These are phyloP conservation scores for Lasioglossum leucozonium DNA, from an alignment of 2,888 invertebrate genomes.

Conservation along the genomic window DNA sequence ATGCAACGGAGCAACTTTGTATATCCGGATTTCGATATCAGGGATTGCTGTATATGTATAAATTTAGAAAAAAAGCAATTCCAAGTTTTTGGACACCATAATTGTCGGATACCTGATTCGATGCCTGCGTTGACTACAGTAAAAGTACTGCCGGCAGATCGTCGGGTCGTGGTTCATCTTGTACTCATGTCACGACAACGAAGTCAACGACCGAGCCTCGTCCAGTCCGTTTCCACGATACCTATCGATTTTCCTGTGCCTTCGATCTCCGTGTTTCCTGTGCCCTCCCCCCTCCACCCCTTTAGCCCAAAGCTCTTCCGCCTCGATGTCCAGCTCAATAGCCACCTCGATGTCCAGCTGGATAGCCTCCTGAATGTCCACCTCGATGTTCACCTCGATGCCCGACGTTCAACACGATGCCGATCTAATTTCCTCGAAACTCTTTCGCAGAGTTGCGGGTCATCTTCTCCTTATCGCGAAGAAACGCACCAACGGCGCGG, in stretches of 20 bases:
- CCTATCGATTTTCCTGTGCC: slow-evolving; percentile 51
- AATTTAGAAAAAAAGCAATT: neutral
- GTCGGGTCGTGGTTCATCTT: slow-evolving; percentile 81
- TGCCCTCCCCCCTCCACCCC: neutral
- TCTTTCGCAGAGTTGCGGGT: neutral
- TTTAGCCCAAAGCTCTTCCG: neutral
- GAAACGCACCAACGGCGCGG: neutral
- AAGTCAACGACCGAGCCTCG: slow-evolving; percentile 59
- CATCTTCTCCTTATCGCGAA: neutral
- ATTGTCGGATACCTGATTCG: slow-evolving; percentile 77
- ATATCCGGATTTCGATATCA: neutral
- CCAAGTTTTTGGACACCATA: neutral
- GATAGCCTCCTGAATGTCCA: neutral
- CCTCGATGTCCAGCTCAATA: neutral
- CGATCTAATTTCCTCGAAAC: neutral
- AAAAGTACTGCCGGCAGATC: slow-evolving; percentile 81
- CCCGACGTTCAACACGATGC: neutral
- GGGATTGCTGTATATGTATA: neutral
- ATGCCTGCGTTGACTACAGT: slow-evolving; percentile 81
- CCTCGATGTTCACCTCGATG: neutral
- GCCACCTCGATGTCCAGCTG: neutral
- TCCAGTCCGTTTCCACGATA: slow-evolving; percentile 33
- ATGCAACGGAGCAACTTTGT: neutral
- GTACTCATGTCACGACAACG: slow-evolving; percentile 64
- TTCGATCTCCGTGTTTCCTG: slow-evolving; percentile 20